Base-by-base conservation (phyloP, 2,888 invertebrate species). In the Callimorpha dominula region DNA sequence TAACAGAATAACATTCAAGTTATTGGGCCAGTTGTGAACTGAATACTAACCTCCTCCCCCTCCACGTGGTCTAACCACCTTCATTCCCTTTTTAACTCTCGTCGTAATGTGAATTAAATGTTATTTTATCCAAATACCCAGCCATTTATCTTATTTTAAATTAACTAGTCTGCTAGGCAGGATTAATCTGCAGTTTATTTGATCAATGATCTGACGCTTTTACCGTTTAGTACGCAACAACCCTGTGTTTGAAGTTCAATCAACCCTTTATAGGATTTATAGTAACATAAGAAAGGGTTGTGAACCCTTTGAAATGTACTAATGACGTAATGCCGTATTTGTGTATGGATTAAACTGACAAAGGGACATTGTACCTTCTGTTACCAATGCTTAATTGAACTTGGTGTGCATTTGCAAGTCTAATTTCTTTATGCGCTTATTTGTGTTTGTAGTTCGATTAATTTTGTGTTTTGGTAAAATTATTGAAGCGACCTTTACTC, bases 241-340 rank as follows among this genome's bases (percentile, higher is more conserved):
- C 31, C 72, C 73, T 75, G 71, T 77, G 69, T 62, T 66, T 76
- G 72, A 78, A 82, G 84, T 84, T 83, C 78, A 87, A 78, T 70
- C 76, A 86, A 79, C 86, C 85, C 82, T 84, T 79, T 79, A 60
- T 9, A 64, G 49, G 52, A 40, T 63, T 52, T 49, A 69, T 65
- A 74, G 78, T 77, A 76, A 81, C 76, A 52, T 49, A 68, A 77
- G 71, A 71, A 83, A 82, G 88, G 89, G 86, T 80, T 62, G 78
- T 81, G 85, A 88, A 83, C 89, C 93, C 92, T 92, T 92, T 90
- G 85, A 86, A 90, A 88, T 81, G 85, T 85, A 81, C 89, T 92
- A 92, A 94, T 94, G 89, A 88, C 87, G 86, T 93, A 89, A 93
- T 90, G 84, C 85, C 77, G 88, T 90, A 88, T 93, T 93, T 91